A percentile compares a stretch with the other conserved stretches of the same genome.
Evolutionary conservation across 1,140 invertebrate species (phyloP).

Genomic region (Nebria ingens): DNA sequence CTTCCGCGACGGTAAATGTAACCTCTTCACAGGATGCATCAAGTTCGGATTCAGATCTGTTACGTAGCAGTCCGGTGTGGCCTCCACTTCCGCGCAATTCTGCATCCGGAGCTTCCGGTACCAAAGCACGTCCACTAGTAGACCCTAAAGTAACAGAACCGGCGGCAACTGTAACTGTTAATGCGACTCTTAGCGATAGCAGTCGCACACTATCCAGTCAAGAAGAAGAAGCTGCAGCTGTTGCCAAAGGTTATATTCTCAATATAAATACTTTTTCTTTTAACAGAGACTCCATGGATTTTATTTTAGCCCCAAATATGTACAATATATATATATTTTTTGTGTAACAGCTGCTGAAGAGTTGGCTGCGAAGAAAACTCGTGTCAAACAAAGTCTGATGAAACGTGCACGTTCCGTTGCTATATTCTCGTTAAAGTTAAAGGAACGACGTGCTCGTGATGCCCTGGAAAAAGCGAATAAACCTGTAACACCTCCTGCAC

Average conservation of each 20-base stretch:
- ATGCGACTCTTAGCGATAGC: slow-evolving; percentile 38
- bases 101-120: slow-evolving; percentile 17
- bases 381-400: slow-evolving; percentile 62
- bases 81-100: slow-evolving; percentile 26
- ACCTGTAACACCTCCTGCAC: slow-evolving; percentile 33
- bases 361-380: slow-evolving; percentile 52
- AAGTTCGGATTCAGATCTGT: slow-evolving; percentile 47
- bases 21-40: slow-evolving; percentile 33
- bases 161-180: slow-evolving; percentile 25
- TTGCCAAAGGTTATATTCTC: not conserved
- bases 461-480: slow-evolving; percentile 49
- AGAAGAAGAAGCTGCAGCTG: slow-evolving; percentile 37
- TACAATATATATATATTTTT: too few species aligned
- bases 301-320: too few species aligned
- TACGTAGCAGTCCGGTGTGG: slow-evolving; percentile 36
- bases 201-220: slow-evolving; percentile 44
- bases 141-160: slow-evolving; percentile 23
- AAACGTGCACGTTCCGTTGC: slow-evolving; percentile 71
- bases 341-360: slow-evolving; percentile 46
- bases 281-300: too few species aligned
- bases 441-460: slow-evolving; percentile 61
- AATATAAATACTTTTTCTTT: not conserved
- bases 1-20: slow-evolving; percentile 5
- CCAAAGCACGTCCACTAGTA: slow-evolving; percentile 20
- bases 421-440: slow-evolving; percentile 68